These are phyloP conservation scores for Helicoverpa armigera DNA, from an alignment of 1,140 invertebrate species.

Conservation along the genomic window DNA sequence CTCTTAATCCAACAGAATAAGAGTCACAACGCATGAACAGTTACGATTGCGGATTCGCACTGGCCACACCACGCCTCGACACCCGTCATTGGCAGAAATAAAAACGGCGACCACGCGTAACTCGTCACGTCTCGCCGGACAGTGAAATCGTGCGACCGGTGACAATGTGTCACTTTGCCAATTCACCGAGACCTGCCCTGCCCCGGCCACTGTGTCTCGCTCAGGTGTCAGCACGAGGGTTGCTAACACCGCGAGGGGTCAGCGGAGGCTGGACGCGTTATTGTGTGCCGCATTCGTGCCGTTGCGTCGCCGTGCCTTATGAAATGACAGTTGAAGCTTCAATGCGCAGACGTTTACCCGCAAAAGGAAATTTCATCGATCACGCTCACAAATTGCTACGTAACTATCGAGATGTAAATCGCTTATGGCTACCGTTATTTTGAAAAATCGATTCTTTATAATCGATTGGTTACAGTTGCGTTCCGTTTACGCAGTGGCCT, in stretches of 20 bases:
- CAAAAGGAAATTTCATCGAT: conserved; percentile 81
- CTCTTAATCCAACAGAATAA: conserved; percentile 66
- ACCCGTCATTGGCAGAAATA: conserved; percentile 86
- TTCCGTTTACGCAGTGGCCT: conserved; percentile 76
- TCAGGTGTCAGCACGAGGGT: conserved; percentile 22
- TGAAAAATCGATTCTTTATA: conserved; percentile 81
- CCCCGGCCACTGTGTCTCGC: conserved; percentile 53
- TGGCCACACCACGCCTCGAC: conserved; percentile 81
- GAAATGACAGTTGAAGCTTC: conserved; percentile 83
- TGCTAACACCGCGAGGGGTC: conserved; percentile 58
- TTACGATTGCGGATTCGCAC: conserved; percentile 64
- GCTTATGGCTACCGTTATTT: conserved; percentile 80
- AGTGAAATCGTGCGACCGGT: conserved; percentile 82
- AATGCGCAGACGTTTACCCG: conserved; percentile 79
- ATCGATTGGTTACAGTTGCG: conserved; percentile 81
- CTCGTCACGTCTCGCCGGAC: conserved; percentile 83
- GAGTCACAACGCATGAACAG: conserved; percentile 51
- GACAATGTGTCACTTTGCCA: conserved; percentile 82
- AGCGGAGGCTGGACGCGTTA: conserved; percentile 62
- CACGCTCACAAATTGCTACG: conserved; percentile 81
- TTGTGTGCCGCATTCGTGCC: conserved; percentile 68
- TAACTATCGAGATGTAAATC: conserved; percentile 82
- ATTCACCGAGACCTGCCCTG: conserved; percentile 60
- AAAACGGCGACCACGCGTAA: conserved; percentile 84
- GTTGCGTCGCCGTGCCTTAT: conserved; percentile 78